Evolutionary conservation across 2,888 invertebrate genomes (phyloP).

Genomic region (Dicycla oo): DNA sequence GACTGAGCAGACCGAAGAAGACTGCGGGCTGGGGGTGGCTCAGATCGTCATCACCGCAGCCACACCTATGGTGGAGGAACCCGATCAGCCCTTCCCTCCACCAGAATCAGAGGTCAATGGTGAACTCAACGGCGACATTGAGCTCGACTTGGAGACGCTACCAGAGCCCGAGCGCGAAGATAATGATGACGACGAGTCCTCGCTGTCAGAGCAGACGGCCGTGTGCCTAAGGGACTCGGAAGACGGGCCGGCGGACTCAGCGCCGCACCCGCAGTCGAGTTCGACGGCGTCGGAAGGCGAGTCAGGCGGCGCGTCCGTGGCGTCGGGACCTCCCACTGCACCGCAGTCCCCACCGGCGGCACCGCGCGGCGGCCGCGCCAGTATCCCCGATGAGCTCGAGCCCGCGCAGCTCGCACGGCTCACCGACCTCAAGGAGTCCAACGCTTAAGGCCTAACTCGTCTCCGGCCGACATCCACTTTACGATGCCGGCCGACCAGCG

Average conservation of each 20-base stretch:
- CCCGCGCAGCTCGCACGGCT: slow-evolving; percentile 96
- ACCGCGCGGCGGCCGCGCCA: slow-evolving; percentile 94
- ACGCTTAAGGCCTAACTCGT: slow-evolving; percentile 91
- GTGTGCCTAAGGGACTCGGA: slow-evolving; percentile 86
- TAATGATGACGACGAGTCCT: slow-evolving; percentile 86
- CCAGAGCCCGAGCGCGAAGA: slow-evolving; percentile 69
- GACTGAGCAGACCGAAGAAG: slow-evolving; percentile 85
- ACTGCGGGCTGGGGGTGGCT: slow-evolving; percentile 94
- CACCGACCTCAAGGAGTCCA: slow-evolving; percentile 97
- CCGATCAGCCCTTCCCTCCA: slow-evolving; percentile 95
- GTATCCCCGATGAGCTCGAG: slow-evolving; percentile 97
- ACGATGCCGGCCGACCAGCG: slow-evolving; percentile 49
- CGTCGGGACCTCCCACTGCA: slow-evolving; percentile 89
- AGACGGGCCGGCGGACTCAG: slow-evolving; percentile 90
- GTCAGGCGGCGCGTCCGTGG: slow-evolving; percentile 90
- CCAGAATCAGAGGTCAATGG: slow-evolving; percentile 61
- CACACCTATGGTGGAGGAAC: slow-evolving; percentile 97
- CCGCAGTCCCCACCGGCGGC: slow-evolving; percentile 92
- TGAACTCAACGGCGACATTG: slow-evolving; percentile 90
- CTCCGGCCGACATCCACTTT: slow-evolving; percentile 36
- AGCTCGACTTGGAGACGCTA: slow-evolving; percentile 34
- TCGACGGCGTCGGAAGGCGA: slow-evolving; percentile 93
- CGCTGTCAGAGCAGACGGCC: slow-evolving; percentile 87
- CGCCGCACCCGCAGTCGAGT: slow-evolving; percentile 91
- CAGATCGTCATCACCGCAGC: slow-evolving; percentile 98